Base-by-base conservation (phyloP, 2,888 invertebrate species). In the Drosophila anomalata region DNA sequence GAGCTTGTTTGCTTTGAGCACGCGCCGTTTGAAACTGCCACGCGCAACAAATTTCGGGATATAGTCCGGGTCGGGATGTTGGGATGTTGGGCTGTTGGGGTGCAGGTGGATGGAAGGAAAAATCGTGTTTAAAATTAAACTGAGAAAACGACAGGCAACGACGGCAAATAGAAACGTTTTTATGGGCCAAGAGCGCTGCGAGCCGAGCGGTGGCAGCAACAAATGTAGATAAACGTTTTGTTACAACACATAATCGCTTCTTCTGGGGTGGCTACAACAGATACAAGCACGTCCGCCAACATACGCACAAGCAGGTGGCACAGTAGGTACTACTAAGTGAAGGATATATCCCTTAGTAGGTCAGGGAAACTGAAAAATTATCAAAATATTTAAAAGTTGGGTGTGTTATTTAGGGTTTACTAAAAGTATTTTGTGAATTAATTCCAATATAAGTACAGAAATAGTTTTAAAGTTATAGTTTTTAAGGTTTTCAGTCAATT, bases 211-310 rank as follows among this genome's bases (percentile, higher is more conserved):
- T 11, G 17, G 52, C n/a, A 9, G 66, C 66, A 60, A 47, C 46
- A 65, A 65, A 76, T 82, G 84, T 73, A 82, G 80, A 80, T 86
- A 82, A 86, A 86, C 87, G 87, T 86, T 83, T 86, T 86, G 75
- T 80, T 66, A 80, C 80, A 86, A 73, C 78, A 77, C 68, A 78
- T 81, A 87, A 87, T 79, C 76, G 79, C 69, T 65, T 76, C 60
- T 73, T 71, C 75, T 60, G 58, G 54, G 73, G 66, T 77, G 78
- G 68, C 41, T 57, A 67, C 57, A 50, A 67, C 57, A 50, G 56
- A 73, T 33, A 70, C 51, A 58, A 54, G 62, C 41, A 41, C 66
- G 66, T 50, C 39, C 66, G 55, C 36, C 47, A 31, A 44, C 60
- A 17, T 47, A 11, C 31, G 2, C 24, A 22, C 14, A 24, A 29